Conservation (phyloP, 1,140 invertebrate species). For the Trachelipus rathkii region DNA sequence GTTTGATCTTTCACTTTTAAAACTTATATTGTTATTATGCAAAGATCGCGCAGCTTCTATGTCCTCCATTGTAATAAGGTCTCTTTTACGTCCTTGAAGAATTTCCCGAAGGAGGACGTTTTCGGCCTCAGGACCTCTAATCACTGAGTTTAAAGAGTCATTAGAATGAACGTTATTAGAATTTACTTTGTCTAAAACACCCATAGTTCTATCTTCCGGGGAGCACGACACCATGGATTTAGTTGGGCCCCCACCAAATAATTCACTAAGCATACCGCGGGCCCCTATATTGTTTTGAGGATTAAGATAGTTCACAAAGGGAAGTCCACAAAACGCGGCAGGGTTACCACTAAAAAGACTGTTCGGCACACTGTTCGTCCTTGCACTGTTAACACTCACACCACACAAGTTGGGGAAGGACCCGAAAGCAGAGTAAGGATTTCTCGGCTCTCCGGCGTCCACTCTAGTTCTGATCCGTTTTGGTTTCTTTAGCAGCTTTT, state of each 20-base stretch:
- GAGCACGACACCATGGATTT: conserved; percentile 40
- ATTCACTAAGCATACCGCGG: conserved; percentile 44
- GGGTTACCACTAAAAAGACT: conserved; percentile 3
- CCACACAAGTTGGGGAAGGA: conserved; percentile 44
- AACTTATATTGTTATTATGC: conserved; percentile 47
- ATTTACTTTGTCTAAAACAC: conserved; percentile 42
- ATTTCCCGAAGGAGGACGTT: conserved; percentile 53
- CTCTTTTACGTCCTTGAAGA: conserved; percentile 51
- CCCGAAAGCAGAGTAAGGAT: conserved; percentile 67
- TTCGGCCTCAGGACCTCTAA: conserved; percentile 46
- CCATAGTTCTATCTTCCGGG: conserved; percentile 40
- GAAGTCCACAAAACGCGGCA: conserved; percentile 41
- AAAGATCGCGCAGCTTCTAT: conserved; percentile 36
- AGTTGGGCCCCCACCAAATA: conserved; percentile 38
- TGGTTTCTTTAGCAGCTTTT: conserved; percentile 46
- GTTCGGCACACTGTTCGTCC: conserved; percentile 41
- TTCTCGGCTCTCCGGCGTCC: conserved; percentile 87
- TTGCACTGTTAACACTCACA: conserved; percentile 44
- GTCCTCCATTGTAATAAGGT: conserved; percentile 41
- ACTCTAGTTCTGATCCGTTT: conserved; percentile 81
- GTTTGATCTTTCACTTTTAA: conserved; percentile 51
- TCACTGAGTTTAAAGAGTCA: conserved; percentile 39
- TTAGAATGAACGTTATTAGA: conserved; percentile 37
- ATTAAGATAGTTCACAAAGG: conserved; percentile 44
- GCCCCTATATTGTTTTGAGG: conserved; percentile 40